Evolutionary conservation across 2,888 invertebrate genomes (phyloP), one percentile per base, ranked within the genome.

Genomic region (Phragmatobia fuliginosa): DNA sequence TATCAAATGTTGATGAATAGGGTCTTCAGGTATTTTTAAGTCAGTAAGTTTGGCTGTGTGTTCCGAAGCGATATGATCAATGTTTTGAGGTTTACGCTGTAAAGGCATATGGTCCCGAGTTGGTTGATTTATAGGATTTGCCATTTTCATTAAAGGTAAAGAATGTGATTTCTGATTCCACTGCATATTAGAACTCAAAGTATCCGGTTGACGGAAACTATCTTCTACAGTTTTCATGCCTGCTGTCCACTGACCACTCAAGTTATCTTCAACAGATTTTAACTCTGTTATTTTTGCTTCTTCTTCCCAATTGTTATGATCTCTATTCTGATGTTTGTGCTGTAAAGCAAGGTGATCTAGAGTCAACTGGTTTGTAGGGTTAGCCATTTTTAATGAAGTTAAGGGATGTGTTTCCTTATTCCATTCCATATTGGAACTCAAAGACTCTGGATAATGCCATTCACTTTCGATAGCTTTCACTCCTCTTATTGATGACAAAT

Each of bases 401-500:
- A 28, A 6, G 25, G 25, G 28, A 1, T 56, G 28, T 28, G 14
- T 14, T 28, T 28, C 25, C 25, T 28, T 28, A 28, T 56, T 56
- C 52, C 25, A 28, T 3, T 56, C 11, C 25, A 56, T 25, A 56
- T 56, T 56, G 1, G 56, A 28, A 56, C 16, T 56, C 7, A 28
- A 28, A 56, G 56, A 28, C 16, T 56, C 56, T 28, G 56, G 56
- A 6, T 56, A 14, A 5, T 41, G 28, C 0, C 28, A 62, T 8
- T 38, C 41, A 28, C 49, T n/a, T 49, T 66, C 59, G n/a, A 31
- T 41, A 21, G 66, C 5, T 61, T 45, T 61, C 60, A 52, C 52
- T 67, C 21, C 41, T 49, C 36, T 75, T 75, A 78, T 72, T n/a
- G 66, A 49, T 18, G 74, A 66, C 70, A 67, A 70, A 28, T 71